These are phyloP conservation scores for Poecilus cupreus DNA, from an alignment of 2,888 invertebrate genomes.

Conservation along the genomic window DNA sequence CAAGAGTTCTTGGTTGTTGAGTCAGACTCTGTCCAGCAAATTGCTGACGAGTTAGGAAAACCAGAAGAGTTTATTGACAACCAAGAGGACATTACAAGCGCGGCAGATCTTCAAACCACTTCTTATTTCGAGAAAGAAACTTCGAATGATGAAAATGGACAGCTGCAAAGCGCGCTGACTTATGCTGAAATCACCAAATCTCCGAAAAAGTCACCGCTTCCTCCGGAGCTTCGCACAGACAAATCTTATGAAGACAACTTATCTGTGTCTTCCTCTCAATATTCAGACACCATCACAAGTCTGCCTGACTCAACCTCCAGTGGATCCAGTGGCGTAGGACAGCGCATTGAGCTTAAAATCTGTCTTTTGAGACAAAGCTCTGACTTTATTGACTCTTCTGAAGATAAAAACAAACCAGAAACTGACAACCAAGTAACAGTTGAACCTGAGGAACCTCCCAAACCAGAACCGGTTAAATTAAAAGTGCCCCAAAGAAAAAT, in stretches of 20 bases:
- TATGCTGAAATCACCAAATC: slow-evolving; percentile 53
- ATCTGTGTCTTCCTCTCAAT: slow-evolving; percentile 11
- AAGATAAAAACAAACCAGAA: not conserved
- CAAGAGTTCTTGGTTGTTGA: slow-evolving; percentile 38
- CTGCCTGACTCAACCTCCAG: slow-evolving; percentile 40
- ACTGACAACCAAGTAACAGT: slow-evolving; percentile 57
- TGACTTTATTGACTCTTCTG: slow-evolving; percentile 22
- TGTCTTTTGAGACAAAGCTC: slow-evolving; percentile 41
- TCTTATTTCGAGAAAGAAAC: slow-evolving; percentile 42
- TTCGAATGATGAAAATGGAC: not conserved
- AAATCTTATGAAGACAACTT: slow-evolving; percentile 39
- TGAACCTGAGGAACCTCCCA: not conserved
- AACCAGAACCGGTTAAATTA: slow-evolving; percentile 52
- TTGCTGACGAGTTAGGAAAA: not conserved
- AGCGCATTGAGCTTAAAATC: slow-evolving; percentile 51
- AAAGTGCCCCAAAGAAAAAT: slow-evolving; percentile 81
- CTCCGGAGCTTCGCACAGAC: slow-evolving; percentile 43
- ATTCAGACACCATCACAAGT: slow-evolving; percentile 50
- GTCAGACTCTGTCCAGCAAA: slow-evolving; percentile 2
- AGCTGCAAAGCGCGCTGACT: slow-evolving; percentile 22
- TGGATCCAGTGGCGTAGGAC: slow-evolving; percentile 17
- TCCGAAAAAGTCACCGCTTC: slow-evolving; percentile 11
- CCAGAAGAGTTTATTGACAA: not conserved
- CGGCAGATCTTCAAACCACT: slow-evolving; percentile 37
- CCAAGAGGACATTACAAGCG: slow-evolving; percentile 14